phyloP scores from a whole-genome alignment of 2,113 vertebrate genomes.

The Rafetus swinhoei region DNA sequence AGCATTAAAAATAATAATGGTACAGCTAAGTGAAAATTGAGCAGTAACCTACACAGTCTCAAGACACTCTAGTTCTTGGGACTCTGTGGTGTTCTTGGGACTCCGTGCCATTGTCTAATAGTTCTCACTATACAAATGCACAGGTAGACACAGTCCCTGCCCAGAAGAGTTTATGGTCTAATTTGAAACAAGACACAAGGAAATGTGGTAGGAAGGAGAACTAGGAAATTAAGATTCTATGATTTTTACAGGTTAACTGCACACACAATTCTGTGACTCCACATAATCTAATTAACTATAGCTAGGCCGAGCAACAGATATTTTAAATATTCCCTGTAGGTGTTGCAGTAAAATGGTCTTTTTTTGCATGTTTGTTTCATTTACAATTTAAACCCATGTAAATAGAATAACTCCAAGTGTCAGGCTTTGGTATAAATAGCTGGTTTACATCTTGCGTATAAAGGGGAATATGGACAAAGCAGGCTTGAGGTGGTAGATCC shows the following conservation, averaged over 20 bases:
- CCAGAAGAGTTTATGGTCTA: not conserved
- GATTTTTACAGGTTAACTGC: fast-evolving
- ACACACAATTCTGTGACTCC: not conserved
- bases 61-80: not conserved
- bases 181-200: not conserved
- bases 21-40: not conserved
- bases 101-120: not conserved
- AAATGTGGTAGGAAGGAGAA: not conserved
- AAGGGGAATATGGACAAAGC: not conserved
- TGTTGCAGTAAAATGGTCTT: not conserved
- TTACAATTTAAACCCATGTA: too few relatives aligned
- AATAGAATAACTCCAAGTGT: not conserved
- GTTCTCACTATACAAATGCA: not conserved
- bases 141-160: not conserved
- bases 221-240: not conserved
- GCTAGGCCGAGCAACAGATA: too few relatives aligned
- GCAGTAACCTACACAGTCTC: not conserved
- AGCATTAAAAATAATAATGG: not conserved
- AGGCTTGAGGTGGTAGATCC: not conserved
- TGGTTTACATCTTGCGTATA: not conserved
- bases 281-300: not conserved
- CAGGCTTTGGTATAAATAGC: not conserved
- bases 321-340: not conserved
- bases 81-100: not conserved
- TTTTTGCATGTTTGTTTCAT: not conserved